phyloP scores from a whole-genome alignment of 1,140 invertebrate species.

The Calliphora vicina region DNA sequence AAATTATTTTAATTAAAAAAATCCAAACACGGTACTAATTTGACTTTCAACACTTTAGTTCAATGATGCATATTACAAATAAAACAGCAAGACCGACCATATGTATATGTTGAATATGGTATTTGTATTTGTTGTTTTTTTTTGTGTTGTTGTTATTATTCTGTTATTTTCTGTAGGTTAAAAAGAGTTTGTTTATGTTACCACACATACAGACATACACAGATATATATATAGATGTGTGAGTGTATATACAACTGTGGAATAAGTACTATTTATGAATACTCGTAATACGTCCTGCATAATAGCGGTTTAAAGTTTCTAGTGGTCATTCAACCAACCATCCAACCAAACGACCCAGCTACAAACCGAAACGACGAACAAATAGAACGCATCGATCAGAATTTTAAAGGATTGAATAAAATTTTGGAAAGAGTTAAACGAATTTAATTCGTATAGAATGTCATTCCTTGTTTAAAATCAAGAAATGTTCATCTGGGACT shows the following conservation, averaged over 20 bases:
- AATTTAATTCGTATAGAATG: too few species aligned
- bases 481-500: too few species aligned
- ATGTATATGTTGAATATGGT: background rate
- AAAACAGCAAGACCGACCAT: background rate
- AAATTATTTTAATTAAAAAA: conserved; percentile 29
- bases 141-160: too few species aligned
- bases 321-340: background rate
- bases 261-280: conserved; percentile 4
- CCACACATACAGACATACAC: background rate
- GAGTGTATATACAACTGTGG: too few species aligned
- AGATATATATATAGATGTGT: background rate
- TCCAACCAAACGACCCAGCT: background rate
- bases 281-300: conserved; percentile 1
- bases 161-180: background rate
- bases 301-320: conserved; percentile 13
- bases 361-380: background rate
- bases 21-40: conserved; percentile 27
- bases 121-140: background rate
- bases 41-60: conserved; percentile 29
- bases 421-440: too few species aligned
- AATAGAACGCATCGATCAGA: background rate
- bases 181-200: background rate
- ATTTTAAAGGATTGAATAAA: background rate
- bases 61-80: conserved; percentile 7
- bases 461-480: too few species aligned